Base-by-base conservation (phyloP, 2,113 vertebrate genomes). In the Macquaria ambigua region DNA sequence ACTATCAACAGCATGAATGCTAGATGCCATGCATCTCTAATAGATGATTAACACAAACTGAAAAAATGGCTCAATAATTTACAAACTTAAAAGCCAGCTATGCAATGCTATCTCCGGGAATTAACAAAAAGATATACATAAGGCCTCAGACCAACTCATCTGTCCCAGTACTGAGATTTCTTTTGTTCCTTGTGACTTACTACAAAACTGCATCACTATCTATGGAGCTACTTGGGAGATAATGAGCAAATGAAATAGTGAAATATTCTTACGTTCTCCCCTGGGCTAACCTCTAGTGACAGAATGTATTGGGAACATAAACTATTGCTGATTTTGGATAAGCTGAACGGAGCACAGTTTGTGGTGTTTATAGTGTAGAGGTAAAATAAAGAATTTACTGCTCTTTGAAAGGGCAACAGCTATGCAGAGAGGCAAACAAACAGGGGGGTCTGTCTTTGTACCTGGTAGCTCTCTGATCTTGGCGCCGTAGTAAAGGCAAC, bases 391-490 rank as follows among this genome's bases (percentile, higher is more conserved):
- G 69, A 67, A 86, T 81, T 67, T 58, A 73, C 39, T 23, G 74
- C 14, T 18, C 15, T 8, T 28, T 61, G 56, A 79, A 76, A 43
- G 48, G n/a, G 43, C 34, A 67, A n/a, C 41, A 59, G 20, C 61
- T 64, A 74, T 48, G 43, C 59, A 81, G 43, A 62, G 61, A 79
- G 55, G 23, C 67, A 81, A 78, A 61, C 68, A 81, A 78, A 83
- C 68, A 34, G 5, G 63, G 70, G 48, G 83, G 69, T 68, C 66
- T 61, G 67, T 67, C 86, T 87, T 76, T 87, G 80, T 66, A 58
- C 76, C 63, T 59, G 48, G 34, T 62, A 25, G 43, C 69, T 43
- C 64, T 82, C 75, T 80, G 66, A 86, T 89, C 66, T 82, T n/a
- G 58, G 61, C 2, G 3, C 86, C 7, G 21, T 1, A 39, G n/a